phyloP scores from a whole-genome alignment of 1,140 invertebrate species.

The Caenorhabditis tropicalis region DNA sequence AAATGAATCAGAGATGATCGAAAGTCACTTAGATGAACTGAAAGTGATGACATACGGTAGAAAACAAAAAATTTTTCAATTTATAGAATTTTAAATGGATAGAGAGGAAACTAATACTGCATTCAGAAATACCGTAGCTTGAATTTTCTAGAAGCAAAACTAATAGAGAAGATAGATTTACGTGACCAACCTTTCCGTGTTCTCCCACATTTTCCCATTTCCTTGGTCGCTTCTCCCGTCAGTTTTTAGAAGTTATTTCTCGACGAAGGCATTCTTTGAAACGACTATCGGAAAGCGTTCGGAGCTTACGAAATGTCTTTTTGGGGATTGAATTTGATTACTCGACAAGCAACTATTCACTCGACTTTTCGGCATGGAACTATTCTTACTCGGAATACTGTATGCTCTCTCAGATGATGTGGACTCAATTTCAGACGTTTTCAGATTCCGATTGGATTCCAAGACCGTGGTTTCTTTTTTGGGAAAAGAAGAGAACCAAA shows the following conservation, averaged over 20 bases:
- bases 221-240: too few relatives aligned
- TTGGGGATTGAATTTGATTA: conserved; percentile 27
- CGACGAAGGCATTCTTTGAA: background rate
- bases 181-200: too few relatives aligned
- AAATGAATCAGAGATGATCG: too few relatives aligned
- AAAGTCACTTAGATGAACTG: too few relatives aligned
- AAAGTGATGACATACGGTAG: too few relatives aligned
- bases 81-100: too few relatives aligned
- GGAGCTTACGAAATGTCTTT: background rate
- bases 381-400: conserved; percentile 5
- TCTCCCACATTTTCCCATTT: too few relatives aligned
- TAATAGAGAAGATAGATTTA: too few relatives aligned
- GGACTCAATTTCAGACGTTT: background rate
- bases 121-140: too few relatives aligned
- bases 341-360: background rate
- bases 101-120: too few relatives aligned
- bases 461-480: conserved; percentile 15
- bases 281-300: background rate
- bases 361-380: background rate
- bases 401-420: background rate
- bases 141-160: too few relatives aligned
- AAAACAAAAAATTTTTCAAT: too few relatives aligned
- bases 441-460: background rate
- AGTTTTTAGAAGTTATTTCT: background rate
- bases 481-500: background rate